Base-by-base conservation (phyloP, 2,888 invertebrate species). In the Ectobius pallidus region DNA sequence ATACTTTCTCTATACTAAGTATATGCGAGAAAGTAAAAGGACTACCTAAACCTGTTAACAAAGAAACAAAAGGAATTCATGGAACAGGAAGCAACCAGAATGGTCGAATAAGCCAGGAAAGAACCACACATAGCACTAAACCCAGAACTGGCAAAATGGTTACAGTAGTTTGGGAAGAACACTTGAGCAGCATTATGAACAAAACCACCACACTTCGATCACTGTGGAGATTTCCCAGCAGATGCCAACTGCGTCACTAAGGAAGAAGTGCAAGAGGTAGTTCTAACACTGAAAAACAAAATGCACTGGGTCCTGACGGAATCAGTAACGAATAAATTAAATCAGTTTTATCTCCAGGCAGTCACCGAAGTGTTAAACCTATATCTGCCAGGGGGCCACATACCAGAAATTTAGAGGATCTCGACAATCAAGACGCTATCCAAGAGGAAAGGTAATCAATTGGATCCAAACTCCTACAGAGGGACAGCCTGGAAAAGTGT, bases 341-440 rank as follows among this genome's bases (percentile, higher is more conserved):
- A 46, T 46, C 46, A 46, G n/a, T 14, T n/a, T 4, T n/a, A n/a
- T 4, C 46, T 46, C 11, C 46, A n/a, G n/a, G 46, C 46, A 46
- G n/a, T 46, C 7, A 46, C 46, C 7, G 46, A 46, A 4, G 3
- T 46, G 18, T n/a, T 46, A n/a, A 46, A 46, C n/a, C 46, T 46
- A 11, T 46, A n/a, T n/a, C 46, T 46, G n/a, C 18, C 3, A 46
- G n/a, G 4, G 46, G 11, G 46, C n/a, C 7, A n/a, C 18, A n/a
- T 46, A 11, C 18, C 46, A 11, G 18, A 11, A 46, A 46, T n/a
- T 14, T 46, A 22, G 49, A 49, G 49, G 49, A 4, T n/a, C 18
- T 58, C 58, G 18, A 58, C 6, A 58, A 58, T 58, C 58, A 58
- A 58, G 16, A 16, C 22, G 58, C 58, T 58, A 22, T 58, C 6